Conservation (phyloP, 30 jellyfish, hydroid and myxozoan genomes). For the Pelagia noctiluca region DNA sequence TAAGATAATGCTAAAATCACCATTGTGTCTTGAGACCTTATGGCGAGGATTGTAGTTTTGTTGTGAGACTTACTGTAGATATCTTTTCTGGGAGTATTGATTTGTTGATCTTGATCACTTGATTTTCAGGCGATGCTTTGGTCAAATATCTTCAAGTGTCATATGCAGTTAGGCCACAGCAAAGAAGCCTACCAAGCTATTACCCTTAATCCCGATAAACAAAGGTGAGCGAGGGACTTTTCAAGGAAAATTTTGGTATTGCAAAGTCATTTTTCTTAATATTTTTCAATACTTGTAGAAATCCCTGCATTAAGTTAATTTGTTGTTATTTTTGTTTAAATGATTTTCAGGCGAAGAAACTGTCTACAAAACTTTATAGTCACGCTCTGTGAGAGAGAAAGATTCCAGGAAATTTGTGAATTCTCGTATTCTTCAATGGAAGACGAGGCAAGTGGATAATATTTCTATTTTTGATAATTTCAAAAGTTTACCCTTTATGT, state of each 20-base stretch:
- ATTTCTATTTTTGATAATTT: no score
- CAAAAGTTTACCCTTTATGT: background rate
- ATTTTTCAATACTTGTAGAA: background rate
- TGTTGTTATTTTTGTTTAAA: no score
- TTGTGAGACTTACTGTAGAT: no score
- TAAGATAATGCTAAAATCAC: no score
- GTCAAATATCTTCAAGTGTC: slow-evolving; percentile 91
- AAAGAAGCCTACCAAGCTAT: slow-evolving; percentile 92
- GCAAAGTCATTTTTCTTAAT: no score
- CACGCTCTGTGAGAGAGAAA: slow-evolving; percentile 88
- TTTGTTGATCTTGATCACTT: background rate
- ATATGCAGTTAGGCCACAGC: slow-evolving; percentile 76
- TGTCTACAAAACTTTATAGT: slow-evolving; percentile 87
- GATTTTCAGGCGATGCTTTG: slow-evolving; percentile 84
- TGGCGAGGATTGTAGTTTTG: no score
- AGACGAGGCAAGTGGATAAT: slow-evolving; percentile 71
- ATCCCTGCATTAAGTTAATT: background rate
- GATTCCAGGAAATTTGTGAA: slow-evolving; percentile 77
- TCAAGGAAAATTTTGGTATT: no score
- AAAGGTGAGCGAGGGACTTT: no score
- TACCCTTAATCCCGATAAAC: slow-evolving; percentile 79
- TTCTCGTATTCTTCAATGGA: slow-evolving; percentile 81
- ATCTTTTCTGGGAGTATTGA: background rate
- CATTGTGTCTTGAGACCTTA: no score
- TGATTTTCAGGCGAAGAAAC: slow-evolving; percentile 73